Percentiles rank a stretch among this genome's conserved stretches.
phyloP scores from a whole-genome alignment of 1,140 invertebrate species.

The Tetragnatha versicolor region DNA sequence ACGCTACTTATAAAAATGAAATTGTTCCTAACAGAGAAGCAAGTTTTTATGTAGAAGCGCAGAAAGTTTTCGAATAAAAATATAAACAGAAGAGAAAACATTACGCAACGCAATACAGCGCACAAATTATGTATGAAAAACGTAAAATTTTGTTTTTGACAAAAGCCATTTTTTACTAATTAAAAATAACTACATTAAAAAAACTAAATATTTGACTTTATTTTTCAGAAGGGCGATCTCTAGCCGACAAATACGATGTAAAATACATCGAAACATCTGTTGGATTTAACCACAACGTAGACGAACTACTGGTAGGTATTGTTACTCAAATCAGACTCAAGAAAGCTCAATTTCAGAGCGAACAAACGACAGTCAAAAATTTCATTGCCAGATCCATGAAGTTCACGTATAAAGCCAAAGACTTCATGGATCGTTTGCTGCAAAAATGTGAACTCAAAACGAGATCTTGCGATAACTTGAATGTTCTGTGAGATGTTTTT shows the following conservation, averaged over 20 bases:
- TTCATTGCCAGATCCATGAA: constrained; percentile 30
- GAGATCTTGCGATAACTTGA: constrained; percentile 63
- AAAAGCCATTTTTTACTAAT: no score
- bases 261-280: constrained; percentile 85
- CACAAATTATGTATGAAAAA: no score
- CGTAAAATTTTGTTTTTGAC: no score
- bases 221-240: constrained; percentile 73
- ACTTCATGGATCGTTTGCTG: constrained; percentile 60
- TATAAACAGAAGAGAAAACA: no score
- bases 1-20: no score
- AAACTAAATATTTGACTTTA: no score
- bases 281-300: constrained; percentile 80
- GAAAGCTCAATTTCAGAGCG: constrained; percentile 14
- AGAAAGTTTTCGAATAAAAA: no score
- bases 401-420: constrained; percentile 53
- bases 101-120: no score
- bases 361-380: constrained; percentile 8
- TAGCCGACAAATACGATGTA: constrained; percentile 71
- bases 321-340: constrained; percentile 68
- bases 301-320: constrained; percentile 80
- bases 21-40: no score
- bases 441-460: constrained; percentile 59
- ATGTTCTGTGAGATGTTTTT: constrained; percentile 59
- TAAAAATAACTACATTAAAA: no score
- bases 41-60: no score